Conservation (phyloP, 2,113 vertebrate species). For the Arizona elegans region DNA sequence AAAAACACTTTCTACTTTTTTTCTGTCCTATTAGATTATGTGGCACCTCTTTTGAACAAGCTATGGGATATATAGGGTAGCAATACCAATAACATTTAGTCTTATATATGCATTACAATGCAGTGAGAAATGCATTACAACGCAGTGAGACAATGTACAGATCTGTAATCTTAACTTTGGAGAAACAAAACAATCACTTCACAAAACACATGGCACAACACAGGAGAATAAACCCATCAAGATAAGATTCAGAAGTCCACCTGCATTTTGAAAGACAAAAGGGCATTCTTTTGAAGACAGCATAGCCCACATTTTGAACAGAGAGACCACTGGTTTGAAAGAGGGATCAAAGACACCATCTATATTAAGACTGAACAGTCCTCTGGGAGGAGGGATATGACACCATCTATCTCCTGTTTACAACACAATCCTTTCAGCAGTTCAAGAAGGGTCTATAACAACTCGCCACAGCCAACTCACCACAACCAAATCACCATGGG, state of each 20-base stretch:
- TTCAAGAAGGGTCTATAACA: neutral
- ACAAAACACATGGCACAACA: neutral
- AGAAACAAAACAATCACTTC: neutral
- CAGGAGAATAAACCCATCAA: neutral
- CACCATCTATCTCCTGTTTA: neutral
- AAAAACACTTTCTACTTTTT: neutral
- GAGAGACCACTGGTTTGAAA: neutral
- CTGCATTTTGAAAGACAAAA: neutral
- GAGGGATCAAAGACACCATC: neutral
- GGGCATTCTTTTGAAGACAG: neutral
- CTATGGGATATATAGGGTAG: neutral
- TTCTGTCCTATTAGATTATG: neutral
- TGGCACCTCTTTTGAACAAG: neutral
- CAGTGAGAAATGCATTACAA: too few relatives aligned
- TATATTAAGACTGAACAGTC: neutral
- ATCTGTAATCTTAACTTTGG: neutral
- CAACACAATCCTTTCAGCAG: neutral
- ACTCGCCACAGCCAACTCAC: neutral
- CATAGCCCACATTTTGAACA: neutral
- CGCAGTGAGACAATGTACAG: neutral
- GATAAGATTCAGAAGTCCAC: neutral
- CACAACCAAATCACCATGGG: too few relatives aligned
- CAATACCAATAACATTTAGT: neutral
- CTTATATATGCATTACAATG: neutral
- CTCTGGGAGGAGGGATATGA: neutral